phyloP scores from a whole-genome alignment of 2,797 vertebrate genomes.

The Smutsia gigantea region DNA sequence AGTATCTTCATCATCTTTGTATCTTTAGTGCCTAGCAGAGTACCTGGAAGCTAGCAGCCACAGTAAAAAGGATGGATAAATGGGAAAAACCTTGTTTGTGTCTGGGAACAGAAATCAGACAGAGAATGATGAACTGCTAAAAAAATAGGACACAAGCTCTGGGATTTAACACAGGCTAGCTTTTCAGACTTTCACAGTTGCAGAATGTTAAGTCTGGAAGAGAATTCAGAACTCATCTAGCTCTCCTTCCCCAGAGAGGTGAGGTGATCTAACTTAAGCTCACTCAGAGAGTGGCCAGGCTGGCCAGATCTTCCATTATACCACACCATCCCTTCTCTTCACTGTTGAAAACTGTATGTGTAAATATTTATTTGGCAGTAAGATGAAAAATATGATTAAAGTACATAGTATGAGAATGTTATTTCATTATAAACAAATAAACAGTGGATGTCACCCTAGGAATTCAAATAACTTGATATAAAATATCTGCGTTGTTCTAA shows the following conservation, averaged over 20 bases:
- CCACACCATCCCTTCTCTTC: not conserved
- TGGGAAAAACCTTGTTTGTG: constrained; percentile 67
- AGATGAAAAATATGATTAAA: constrained; percentile 38
- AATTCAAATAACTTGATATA: constrained; percentile 55
- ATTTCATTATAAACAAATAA: constrained; percentile 57
- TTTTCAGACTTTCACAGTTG: constrained; percentile 72
- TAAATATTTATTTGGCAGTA: constrained; percentile 54
- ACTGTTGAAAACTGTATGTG: not conserved
- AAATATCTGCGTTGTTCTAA: constrained; percentile 15
- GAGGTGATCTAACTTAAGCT: constrained; percentile 53
- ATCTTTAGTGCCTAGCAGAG: constrained; percentile 18
- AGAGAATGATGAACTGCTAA: constrained; percentile 78
- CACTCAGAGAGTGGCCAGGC: constrained; percentile 4
- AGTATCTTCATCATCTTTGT: constrained; percentile 21
- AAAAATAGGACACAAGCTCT: constrained; percentile 72
- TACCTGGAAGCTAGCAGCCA: constrained; percentile 54
- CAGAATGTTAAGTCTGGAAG: constrained; percentile 68
- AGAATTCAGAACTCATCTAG: constrained; percentile 64
- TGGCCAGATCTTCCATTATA: constrained; percentile 7
- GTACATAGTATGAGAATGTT: constrained; percentile 25
- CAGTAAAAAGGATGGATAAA: constrained; percentile 62
- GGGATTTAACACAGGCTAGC: constrained; percentile 68
- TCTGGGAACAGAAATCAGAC: constrained; percentile 74
- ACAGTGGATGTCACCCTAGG: not conserved
- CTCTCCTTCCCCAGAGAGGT: constrained; percentile 72